These are phyloP conservation scores for Thereva unica DNA, from an alignment of 2,888 invertebrate species.

Conservation along the genomic window DNA sequence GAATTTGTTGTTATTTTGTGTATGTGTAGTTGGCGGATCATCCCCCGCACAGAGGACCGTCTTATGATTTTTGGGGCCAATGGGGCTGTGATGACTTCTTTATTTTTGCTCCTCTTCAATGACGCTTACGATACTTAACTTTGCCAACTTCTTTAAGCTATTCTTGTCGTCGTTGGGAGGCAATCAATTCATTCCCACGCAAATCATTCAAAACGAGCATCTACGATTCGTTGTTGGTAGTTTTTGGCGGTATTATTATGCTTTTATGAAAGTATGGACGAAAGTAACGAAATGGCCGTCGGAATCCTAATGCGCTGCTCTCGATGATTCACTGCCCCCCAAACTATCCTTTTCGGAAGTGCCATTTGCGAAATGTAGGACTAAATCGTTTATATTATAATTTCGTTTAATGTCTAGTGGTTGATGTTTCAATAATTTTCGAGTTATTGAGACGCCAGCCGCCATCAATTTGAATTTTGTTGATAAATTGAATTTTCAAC, in stretches of 20 bases:
- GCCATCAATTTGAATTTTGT: too few species aligned
- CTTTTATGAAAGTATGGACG: conserved; percentile 6
- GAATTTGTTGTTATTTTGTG: too few species aligned
- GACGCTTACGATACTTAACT: conserved; percentile 21
- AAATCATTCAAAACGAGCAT: conserved; percentile 13
- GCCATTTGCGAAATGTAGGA: too few species aligned
- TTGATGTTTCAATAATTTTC: too few species aligned
- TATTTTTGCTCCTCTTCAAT: conserved; percentile 7
- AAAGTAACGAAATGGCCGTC: too few species aligned
- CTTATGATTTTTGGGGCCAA: conserved; percentile 9
- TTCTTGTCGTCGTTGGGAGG: conserved; percentile 1
- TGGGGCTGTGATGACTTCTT: neutral
- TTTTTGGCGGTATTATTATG: conserved; percentile 14
- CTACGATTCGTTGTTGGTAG: conserved; percentile 8
- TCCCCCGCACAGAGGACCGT: conserved; percentile 2
- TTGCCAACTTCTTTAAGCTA: conserved; percentile 16
- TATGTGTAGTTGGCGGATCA: neutral
- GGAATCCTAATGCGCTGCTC: too few species aligned
- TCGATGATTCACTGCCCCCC: too few species aligned
- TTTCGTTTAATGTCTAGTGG: too few species aligned
- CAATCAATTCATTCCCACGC: conserved; percentile 35
- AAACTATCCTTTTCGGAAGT: too few species aligned
- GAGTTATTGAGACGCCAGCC: too few species aligned
- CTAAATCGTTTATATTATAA: too few species aligned
- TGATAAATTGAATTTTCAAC: too few species aligned